phyloP scores from a whole-genome alignment of 2,888 invertebrate genomes.

The Nymphalis c-album region DNA sequence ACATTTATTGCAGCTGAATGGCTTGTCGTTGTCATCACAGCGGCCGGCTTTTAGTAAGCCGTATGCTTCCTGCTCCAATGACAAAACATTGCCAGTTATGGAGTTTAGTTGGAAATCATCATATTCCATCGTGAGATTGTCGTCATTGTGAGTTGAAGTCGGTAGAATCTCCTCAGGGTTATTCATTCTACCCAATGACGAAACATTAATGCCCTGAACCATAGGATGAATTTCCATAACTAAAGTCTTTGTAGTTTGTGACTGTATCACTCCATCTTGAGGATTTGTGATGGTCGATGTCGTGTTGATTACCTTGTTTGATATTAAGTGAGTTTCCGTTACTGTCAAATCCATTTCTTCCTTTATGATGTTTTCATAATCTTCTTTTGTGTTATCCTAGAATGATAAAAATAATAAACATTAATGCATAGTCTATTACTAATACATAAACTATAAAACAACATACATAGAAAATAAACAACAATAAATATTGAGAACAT shows the following conservation, averaged over 20 bases:
- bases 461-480: too few species aligned
- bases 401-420: too few species aligned
- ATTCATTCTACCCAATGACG: conserved; percentile 46
- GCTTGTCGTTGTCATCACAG: conserved; percentile 17
- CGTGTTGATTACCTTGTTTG: conserved; percentile 67
- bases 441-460: too few species aligned
- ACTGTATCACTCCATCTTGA: conserved; percentile 58
- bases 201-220: conserved; percentile 35
- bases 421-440: too few species aligned
- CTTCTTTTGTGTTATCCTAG: conserved; percentile 49
- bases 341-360: conserved; percentile 60
- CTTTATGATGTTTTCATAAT: conserved; percentile 53
- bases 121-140: conserved; percentile 45
- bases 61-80: conserved; percentile 71
- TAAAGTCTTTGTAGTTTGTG: conserved; percentile 65
- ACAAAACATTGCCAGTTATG: conserved; percentile 67
- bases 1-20: conserved; percentile 50
- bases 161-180: conserved; percentile 70
- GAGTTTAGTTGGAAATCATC: conserved; percentile 70
- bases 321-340: conserved; percentile 70
- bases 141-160: conserved; percentile 45
- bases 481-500: too few species aligned
- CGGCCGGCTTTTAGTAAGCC: conserved; percentile 57
- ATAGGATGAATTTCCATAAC: conserved; percentile 71
- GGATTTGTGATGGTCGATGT: conserved; percentile 64